Evolutionary conservation across 2,113 vertebrate species (phyloP).

Genomic region (Poeciliopsis prolifica): DNA sequence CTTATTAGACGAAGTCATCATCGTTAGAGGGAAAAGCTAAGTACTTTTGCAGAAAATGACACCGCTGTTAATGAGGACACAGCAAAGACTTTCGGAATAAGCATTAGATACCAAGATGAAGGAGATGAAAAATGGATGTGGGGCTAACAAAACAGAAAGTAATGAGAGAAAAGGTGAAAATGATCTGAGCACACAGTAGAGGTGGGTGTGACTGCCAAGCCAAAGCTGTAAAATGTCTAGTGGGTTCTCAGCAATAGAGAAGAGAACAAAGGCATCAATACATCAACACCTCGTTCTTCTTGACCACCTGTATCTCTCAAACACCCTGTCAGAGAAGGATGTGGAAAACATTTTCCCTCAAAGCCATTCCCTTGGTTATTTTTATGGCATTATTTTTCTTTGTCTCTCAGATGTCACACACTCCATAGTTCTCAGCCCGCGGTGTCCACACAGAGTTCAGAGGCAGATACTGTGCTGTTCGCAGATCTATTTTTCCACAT

Average conservation of each 20-base stretch:
- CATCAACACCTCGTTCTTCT: slow-evolving; percentile 55
- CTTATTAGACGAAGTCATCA: slow-evolving; percentile 72
- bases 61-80: slow-evolving; percentile 55
- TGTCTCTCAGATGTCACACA: slow-evolving; percentile 13
- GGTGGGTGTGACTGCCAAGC: background rate
- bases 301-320: slow-evolving; percentile 59
- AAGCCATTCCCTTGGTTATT: slow-evolving; percentile 20
- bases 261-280: slow-evolving; percentile 24
- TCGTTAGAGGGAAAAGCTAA: slow-evolving; percentile 47
- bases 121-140: slow-evolving; percentile 12
- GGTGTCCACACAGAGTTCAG: slow-evolving; percentile 14
- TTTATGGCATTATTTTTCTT: slow-evolving; percentile 42
- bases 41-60: slow-evolving; percentile 61
- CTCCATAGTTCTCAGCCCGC: slow-evolving; percentile 10
- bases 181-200: slow-evolving; percentile 6
- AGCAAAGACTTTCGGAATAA: slow-evolving; percentile 38
- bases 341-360: slow-evolving; percentile 24
- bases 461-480: slow-evolving; percentile 15
- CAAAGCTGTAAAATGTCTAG: slow-evolving; percentile 4
- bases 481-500: slow-evolving; percentile 11
- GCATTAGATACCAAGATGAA: slow-evolving; percentile 18
- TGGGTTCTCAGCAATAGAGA: slow-evolving; percentile 22
- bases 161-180: slow-evolving; percentile 14
- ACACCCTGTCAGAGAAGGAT: slow-evolving; percentile 54
- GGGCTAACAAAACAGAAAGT: slow-evolving; percentile 5